Conservation (phyloP, 2,888 invertebrate genomes). For the Argyra leucocephala region DNA sequence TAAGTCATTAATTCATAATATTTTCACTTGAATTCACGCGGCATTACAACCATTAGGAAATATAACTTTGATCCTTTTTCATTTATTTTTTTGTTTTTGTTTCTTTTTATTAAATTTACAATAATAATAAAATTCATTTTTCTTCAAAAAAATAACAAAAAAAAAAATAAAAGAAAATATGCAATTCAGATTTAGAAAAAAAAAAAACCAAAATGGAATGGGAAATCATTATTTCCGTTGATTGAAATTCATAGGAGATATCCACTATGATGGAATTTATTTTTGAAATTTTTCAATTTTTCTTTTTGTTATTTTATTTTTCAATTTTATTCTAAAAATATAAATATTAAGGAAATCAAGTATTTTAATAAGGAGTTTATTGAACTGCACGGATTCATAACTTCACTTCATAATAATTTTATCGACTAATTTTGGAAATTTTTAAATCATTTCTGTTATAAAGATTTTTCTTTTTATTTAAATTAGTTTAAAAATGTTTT, state of each 20-base stretch:
- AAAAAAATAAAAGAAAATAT: not conserved
- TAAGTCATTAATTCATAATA: not conserved
- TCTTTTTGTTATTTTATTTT: no score
- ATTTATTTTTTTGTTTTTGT: not conserved
- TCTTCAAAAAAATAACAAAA: not conserved
- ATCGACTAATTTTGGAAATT: no score
- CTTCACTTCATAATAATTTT: no score
- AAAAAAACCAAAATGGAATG: not conserved
- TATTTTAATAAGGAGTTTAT: no score
- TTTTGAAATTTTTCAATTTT: no score
- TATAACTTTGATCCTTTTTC: not conserved
- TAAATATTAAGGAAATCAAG: no score
- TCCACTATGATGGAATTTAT: not conserved
- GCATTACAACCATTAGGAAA: not conserved
- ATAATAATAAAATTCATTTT: not conserved
- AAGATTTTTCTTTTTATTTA: no score
- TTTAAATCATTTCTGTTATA: no score
- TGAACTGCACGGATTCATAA: no score
- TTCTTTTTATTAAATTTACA: not conserved
- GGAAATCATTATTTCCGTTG: not conserved
- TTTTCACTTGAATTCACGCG: not conserved
- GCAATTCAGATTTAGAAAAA: not conserved
- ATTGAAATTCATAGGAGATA: not conserved
- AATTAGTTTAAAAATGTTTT: no score
- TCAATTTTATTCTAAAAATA: no score